phyloP scores from a whole-genome alignment of 2,888 invertebrate genomes.

The Agrenia bidenticulata region DNA sequence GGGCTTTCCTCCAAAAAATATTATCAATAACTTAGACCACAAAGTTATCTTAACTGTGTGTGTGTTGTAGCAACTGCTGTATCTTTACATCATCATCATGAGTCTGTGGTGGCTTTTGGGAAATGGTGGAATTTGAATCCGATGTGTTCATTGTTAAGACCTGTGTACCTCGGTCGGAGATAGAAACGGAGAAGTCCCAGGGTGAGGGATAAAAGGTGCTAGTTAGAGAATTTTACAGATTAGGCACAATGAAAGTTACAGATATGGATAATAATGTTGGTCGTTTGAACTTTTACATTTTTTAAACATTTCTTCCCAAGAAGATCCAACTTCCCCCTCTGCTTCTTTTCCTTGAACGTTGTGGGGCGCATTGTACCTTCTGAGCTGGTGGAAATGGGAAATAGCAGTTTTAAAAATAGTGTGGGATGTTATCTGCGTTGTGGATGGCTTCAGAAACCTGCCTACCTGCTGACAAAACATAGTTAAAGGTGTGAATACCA shows the following conservation, averaged over 20 bases:
- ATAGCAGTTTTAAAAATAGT: not conserved
- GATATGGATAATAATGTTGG: constrained; percentile 6
- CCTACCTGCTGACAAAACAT: constrained; percentile 50
- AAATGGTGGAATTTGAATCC: constrained; percentile 2
- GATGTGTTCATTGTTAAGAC: not conserved
- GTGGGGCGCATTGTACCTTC: constrained; percentile 16
- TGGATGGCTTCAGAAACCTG: not conserved
- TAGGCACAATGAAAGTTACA: not conserved
- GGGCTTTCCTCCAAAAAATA: constrained; percentile 9
- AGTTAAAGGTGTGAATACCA: constrained; percentile 47
- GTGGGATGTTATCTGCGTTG: not conserved
- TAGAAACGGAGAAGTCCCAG: not conserved
- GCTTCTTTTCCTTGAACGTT: not conserved
- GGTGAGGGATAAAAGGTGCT: constrained; percentile 17
- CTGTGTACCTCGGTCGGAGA: not conserved
- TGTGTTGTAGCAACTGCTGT: not conserved
- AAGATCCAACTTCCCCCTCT: not conserved
- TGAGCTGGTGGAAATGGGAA: not conserved
- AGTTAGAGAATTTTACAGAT: constrained; percentile 19
- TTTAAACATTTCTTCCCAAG: constrained; percentile 6
- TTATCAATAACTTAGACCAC: constrained; percentile 4
- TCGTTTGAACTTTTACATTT: constrained; percentile 2
- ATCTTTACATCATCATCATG: constrained; percentile 5
- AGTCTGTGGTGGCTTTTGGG: not conserved
- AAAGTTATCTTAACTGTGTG: not conserved